These are phyloP conservation scores for Clytia hemisphaerica DNA, from an alignment of 30 jellyfish, hydroid and myxozoan genomes.

Conservation along the genomic window DNA sequence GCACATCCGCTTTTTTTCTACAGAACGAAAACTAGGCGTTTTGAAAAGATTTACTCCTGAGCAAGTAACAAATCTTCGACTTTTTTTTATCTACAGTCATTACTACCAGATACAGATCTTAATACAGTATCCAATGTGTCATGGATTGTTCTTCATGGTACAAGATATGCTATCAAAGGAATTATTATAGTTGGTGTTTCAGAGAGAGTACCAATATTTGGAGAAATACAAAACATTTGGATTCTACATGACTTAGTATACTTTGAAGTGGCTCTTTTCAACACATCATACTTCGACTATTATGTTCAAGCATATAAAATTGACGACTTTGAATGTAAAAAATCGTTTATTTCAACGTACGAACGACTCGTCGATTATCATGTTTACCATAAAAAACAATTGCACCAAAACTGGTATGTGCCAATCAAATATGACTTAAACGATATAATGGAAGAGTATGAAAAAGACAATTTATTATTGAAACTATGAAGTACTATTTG, in stretches of 20 bases:
- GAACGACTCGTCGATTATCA: slow-evolving; percentile 40
- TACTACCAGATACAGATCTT: slow-evolving; percentile 30
- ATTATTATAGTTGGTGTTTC: slow-evolving; percentile 21
- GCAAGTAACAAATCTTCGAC: background rate
- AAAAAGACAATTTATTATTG: no score
- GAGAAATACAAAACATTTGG: slow-evolving; percentile 18
- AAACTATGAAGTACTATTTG: no score
- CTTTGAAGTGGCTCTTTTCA: slow-evolving; percentile 17
- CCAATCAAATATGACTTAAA: slow-evolving; percentile 33
- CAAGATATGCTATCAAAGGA: slow-evolving; percentile 20
- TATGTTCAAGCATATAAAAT: slow-evolving; percentile 28
- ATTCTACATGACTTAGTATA: slow-evolving; percentile 26
- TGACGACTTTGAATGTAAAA: background rate
- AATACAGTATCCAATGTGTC: slow-evolving; percentile 8
- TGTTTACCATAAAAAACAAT: slow-evolving; percentile 19
- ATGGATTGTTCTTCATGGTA: slow-evolving; percentile 30
- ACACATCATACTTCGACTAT: slow-evolving; percentile 22
- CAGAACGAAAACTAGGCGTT: slow-evolving; percentile 16
- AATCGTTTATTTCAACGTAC: slow-evolving; percentile 3
- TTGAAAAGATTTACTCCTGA: background rate
- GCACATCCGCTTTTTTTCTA: slow-evolving; percentile 24
- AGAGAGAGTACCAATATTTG: slow-evolving; percentile 27
- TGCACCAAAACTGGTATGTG: slow-evolving; percentile 4
- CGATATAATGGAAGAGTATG: slow-evolving; percentile 27
- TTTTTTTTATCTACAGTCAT: background rate